Evolutionary conservation across 2,113 vertebrate genomes (phyloP).

Genomic region (Pogona vitticeps): DNA sequence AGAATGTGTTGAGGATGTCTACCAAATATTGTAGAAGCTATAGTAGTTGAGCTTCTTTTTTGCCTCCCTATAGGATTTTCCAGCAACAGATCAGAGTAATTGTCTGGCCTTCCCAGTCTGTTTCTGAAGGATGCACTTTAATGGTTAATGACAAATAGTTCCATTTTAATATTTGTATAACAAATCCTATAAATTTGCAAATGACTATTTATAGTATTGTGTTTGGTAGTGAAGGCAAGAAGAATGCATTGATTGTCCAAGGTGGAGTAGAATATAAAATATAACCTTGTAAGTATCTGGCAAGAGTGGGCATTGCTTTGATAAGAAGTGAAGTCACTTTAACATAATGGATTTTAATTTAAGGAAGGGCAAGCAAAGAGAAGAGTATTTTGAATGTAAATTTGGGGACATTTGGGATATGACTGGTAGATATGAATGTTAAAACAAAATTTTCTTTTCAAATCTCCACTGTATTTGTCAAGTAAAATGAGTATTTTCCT

Average conservation of each 20-base stretch:
- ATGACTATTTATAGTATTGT: background rate
- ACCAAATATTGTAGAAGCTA: background rate
- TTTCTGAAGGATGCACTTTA: background rate
- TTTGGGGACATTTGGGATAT: background rate
- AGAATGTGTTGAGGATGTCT: background rate
- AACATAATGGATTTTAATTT: background rate
- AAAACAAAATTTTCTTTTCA: conserved; percentile 8
- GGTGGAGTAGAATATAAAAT: background rate
- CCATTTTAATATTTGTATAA: rapidly evolving
- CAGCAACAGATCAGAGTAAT: background rate
- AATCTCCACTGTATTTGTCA: background rate
- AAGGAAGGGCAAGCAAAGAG: background rate
- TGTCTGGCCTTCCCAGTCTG: background rate
- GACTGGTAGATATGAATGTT: background rate
- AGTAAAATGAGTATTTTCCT: conserved; percentile 1
- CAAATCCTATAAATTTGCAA: conserved; percentile 38
- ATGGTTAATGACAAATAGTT: background rate
- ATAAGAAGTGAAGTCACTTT: background rate
- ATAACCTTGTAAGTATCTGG: background rate
- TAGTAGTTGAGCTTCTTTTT: background rate
- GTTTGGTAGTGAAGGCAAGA: background rate
- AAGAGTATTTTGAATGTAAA: background rate
- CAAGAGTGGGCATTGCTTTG: background rate
- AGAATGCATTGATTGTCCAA: background rate
- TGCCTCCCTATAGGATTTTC: background rate